Evolutionary conservation across 92 coral and sea anemone species (phyloP), one percentile per base, ranked within the genome.

Genomic region (Epizoanthus fatuus): DNA sequence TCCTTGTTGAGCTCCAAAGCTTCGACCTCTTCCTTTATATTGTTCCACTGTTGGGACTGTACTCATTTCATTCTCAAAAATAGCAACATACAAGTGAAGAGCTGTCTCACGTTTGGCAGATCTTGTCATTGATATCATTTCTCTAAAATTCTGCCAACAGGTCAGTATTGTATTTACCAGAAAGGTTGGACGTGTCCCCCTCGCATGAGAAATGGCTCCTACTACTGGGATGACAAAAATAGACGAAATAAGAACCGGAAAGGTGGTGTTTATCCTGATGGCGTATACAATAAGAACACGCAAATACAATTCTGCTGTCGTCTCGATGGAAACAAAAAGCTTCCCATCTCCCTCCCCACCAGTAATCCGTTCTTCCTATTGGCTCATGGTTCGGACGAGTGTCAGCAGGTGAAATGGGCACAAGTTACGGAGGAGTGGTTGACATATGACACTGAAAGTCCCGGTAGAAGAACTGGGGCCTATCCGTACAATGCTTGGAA

Each of bases 261-360:
- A n/a, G n/a, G n/a, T 52, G 92, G 92, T 7, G 74, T 15, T n/a
- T 74, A 73, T 9, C 92, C 92, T 20, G 88, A 88, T 32, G 92
- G 92, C 20, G 56, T 32, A n/a, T 88, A 83, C 88, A 29, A 57
- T 14, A 58, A 35, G 20, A 58, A 88, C 74, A 88, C 92, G 2
- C 68, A 13, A 12, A 88, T 88, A 8, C 0, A 63, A 1, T 88
- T 83, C 44, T 88, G 92, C 49, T 88, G 92, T 49, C 84, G 92
- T 32, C 47, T 51, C 0, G 42, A 73, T 58, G 92, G 92, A 20
- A 65, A 84, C 44, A 72, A 69, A 49, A 62, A 39, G 15, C 54
- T 68, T 7, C 88, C 76, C 4, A 84, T 88, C 54, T 38, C 67
- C 29, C 75, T 88, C 73, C 92, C 92, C 25, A 76, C 89, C 0